Conservation (phyloP, 2,797 vertebrate species). For the Catharus ustulatus region DNA sequence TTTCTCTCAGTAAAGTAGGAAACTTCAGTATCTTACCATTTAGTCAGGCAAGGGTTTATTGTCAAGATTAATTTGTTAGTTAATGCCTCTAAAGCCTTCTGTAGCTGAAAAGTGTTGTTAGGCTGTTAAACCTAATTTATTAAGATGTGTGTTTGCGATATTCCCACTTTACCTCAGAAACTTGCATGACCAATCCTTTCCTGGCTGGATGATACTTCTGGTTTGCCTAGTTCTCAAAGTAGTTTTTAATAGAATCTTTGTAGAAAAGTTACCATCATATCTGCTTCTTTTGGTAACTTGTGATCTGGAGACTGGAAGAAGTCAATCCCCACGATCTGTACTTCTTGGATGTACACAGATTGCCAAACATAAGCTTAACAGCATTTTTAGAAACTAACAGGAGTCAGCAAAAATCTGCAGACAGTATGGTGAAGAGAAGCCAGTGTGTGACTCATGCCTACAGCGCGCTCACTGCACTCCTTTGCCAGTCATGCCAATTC, state of each 20-base stretch:
- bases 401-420: constrained; percentile 66
- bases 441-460: constrained; percentile 40
- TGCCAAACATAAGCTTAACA: constrained; percentile 55
- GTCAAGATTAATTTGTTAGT: constrained; percentile 42
- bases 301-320: background rate
- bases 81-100: background rate
- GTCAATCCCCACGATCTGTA: constrained; percentile 3
- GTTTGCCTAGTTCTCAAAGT: background rate
- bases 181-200: background rate
- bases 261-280: background rate
- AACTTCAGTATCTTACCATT: background rate
- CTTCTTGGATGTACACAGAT: constrained; percentile 35
- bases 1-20: background rate
- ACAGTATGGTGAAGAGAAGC: constrained; percentile 4
- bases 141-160: background rate
- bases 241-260: background rate
- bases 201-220: background rate
- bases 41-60: background rate
- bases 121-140: constrained; percentile 17
- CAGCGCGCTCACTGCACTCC: background rate
- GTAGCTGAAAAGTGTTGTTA: constrained; percentile 7
- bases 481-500: background rate
- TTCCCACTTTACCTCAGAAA: background rate
- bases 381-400: constrained; percentile 57
- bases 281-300: background rate